Percentiles rank a stretch among this genome's conserved stretches.
phyloP scores from a whole-genome alignment of 2,888 invertebrate genomes.

The Cancer borealis region DNA sequence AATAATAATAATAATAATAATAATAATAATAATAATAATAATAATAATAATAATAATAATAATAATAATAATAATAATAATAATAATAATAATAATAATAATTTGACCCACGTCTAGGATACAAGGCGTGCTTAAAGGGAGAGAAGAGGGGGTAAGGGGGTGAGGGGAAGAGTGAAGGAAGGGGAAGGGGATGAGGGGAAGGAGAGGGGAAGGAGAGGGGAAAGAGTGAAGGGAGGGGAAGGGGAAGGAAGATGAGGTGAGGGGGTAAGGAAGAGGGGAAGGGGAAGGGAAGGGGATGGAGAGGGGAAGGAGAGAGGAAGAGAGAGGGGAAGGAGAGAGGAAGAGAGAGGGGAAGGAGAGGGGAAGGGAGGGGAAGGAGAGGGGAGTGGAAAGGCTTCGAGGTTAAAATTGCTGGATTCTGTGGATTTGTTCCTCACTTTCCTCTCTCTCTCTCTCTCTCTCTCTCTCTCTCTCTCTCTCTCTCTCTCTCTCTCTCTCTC shows the following conservation, averaged over 20 bases:
- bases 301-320: neutral
- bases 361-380: neutral
- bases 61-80: constrained; percentile 1
- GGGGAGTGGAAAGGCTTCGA: neutral
- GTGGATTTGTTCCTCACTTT: constrained; percentile 36
- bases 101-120: neutral
- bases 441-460: constrained; percentile 25
- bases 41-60: neutral
- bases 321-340: neutral
- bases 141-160: neutral
- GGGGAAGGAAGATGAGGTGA: neutral
- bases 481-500: neutral
- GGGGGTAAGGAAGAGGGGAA: neutral
- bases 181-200: neutral
- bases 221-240: neutral
- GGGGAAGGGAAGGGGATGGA: neutral
- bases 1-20: constrained; percentile 11
- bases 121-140: neutral
- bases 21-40: constrained; percentile 2
- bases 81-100: neutral
- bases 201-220: neutral
- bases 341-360: neutral
- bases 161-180: neutral
- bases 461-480: neutral
- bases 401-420: constrained; percentile 43